A percentile compares a stretch with the other conserved stretches of the same genome.
phyloP scores from a whole-genome alignment of 2,888 invertebrate species.

The Acheta domesticus region DNA sequence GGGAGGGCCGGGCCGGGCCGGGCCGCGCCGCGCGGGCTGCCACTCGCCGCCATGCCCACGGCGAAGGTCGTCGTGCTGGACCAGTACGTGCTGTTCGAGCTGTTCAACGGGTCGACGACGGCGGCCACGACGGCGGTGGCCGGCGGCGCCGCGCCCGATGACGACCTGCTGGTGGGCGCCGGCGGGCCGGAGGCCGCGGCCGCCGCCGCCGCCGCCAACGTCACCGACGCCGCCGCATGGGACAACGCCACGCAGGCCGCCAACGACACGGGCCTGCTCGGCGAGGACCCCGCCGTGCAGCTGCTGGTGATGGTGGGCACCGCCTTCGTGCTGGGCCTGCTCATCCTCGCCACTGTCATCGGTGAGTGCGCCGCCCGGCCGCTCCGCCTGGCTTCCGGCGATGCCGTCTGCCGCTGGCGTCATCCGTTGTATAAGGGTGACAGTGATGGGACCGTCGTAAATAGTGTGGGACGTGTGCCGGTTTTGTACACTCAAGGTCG shows the following conservation, averaged over 20 bases:
- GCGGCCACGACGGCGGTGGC: neutral
- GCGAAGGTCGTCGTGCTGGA: too few species aligned
- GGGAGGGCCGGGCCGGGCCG: too few species aligned
- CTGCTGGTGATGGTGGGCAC: constrained; percentile 46
- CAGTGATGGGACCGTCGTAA: too few species aligned
- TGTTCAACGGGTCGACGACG: neutral
- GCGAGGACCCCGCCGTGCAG: constrained; percentile 44
- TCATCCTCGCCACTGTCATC: constrained; percentile 38
- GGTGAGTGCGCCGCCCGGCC: constrained; percentile 33
- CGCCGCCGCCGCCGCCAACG: neutral
- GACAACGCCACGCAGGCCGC: neutral
- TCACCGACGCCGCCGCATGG: neutral
- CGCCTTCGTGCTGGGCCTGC: constrained; percentile 47
- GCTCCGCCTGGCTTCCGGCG: neutral
- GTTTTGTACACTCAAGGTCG: too few species aligned
- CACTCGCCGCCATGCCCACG: too few species aligned
- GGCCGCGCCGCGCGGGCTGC: too few species aligned
- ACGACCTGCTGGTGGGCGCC: neutral
- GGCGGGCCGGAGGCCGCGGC: neutral
- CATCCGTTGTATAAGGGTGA: too few species aligned
- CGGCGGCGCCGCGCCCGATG: neutral
- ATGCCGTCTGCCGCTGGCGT: too few species aligned
- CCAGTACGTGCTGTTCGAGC: too few species aligned
- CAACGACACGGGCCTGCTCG: constrained; percentile 20
- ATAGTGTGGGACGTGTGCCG: too few species aligned